phyloP scores from a whole-genome alignment of 1,140 invertebrate species.

The Lepidurus apus region DNA sequence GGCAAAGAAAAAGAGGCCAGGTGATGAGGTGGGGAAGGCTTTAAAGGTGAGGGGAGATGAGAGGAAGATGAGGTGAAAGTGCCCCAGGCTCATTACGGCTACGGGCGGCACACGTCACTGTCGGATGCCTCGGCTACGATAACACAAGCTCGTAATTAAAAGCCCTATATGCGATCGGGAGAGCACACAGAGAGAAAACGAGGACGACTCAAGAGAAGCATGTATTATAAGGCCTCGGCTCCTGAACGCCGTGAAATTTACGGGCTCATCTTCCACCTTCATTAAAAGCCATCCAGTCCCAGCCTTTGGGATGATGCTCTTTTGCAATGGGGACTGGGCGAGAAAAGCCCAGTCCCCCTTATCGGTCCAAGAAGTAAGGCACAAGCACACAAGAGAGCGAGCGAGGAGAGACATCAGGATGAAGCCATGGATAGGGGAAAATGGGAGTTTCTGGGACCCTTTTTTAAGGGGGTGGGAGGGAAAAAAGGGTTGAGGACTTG shows the following conservation, averaged over 20 bases:
- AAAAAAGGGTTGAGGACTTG: neutral
- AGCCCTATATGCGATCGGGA: conserved; percentile 17
- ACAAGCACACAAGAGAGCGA: neutral
- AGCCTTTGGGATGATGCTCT: neutral
- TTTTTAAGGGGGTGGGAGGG: neutral
- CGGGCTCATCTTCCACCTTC: conserved; percentile 20
- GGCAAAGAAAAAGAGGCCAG: neutral
- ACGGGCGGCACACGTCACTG: conserved; percentile 17
- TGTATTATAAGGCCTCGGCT: conserved; percentile 14
- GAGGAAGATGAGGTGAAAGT: conserved; percentile 4
- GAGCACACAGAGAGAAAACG: neutral
- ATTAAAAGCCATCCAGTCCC: conserved; percentile 1
- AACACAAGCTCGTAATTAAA: conserved; percentile 19
- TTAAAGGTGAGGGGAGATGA: conserved; percentile 14
- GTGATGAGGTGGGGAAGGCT: neutral
- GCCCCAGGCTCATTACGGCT: conserved; percentile 2
- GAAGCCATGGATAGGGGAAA: neutral
- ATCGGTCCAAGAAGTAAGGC: neutral
- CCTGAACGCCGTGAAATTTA: conserved; percentile 6
- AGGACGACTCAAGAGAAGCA: neutral
- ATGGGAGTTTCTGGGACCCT: neutral
- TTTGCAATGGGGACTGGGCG: neutral
- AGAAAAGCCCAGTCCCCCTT: neutral
- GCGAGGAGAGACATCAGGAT: neutral
- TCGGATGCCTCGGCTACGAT: conserved; percentile 16